These are phyloP conservation scores for Capitulum mitella DNA, from an alignment of 2,888 invertebrate species.

Conservation along the genomic window DNA sequence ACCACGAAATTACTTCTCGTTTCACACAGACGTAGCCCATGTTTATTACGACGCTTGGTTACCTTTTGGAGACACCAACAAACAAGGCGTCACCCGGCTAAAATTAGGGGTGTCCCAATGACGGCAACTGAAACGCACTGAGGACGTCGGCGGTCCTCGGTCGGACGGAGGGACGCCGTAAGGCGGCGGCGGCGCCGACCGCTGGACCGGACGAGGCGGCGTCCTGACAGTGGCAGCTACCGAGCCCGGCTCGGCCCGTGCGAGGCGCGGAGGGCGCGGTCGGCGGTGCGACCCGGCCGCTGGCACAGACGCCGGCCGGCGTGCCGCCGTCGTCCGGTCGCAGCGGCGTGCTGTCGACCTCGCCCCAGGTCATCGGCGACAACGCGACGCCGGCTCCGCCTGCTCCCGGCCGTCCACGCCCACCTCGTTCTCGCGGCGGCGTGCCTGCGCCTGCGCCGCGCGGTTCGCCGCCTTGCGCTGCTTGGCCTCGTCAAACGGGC, in stretches of 20 bases:
- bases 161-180: slow-evolving; percentile 66
- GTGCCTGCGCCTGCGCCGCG: neutral
- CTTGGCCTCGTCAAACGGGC: slow-evolving; percentile 52
- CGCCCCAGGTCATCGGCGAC: slow-evolving; percentile 99
- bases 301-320: slow-evolving; percentile 79
- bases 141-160: slow-evolving; percentile 78
- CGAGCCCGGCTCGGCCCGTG: slow-evolving; percentile 58
- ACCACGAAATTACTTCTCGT: too few species aligned
- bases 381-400: slow-evolving; percentile 66
- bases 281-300: slow-evolving; percentile 53
- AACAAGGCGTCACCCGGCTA: too few species aligned
- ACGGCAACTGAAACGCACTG: too few species aligned
- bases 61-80: too few species aligned
- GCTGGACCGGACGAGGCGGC: slow-evolving; percentile 39
- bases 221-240: slow-evolving; percentile 43
- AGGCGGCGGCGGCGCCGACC: slow-evolving; percentile 63
- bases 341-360: slow-evolving; percentile 96
- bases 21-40: too few species aligned
- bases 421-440: neutral
- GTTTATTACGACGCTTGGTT: too few species aligned
- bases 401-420: slow-evolving; percentile 39
- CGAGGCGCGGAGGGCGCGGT: slow-evolving; percentile 49
- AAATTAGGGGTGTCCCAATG: too few species aligned
- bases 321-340: slow-evolving; percentile 86
- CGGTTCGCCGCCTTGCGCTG: neutral